Base-by-base conservation (phyloP, 2,888 invertebrate genomes). In the Orchesella flavescens region DNA sequence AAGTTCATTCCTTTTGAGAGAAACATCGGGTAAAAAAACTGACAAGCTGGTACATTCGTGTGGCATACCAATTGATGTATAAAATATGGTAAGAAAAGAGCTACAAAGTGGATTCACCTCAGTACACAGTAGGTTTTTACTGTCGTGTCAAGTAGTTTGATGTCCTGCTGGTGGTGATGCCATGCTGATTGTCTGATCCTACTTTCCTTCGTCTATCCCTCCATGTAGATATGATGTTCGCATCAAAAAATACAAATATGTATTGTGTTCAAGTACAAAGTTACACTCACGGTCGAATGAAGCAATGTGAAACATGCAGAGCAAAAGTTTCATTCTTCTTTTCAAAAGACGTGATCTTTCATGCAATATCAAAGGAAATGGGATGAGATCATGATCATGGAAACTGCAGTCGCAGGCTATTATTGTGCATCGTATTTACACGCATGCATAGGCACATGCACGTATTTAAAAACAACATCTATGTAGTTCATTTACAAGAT, bases 331-430 rank as follows among this genome's bases (percentile, higher is more conserved):
- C 34, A 34, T 59, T 34, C 13, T 80, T 21, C 7, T 71, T 23
- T 34, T 71, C 71, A 53, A 79, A 74, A 81, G 81, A 81, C 81
- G 81, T 81, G 81, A 81, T 81, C 81, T 81, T 63, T 81, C 81
- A 69, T 80, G 55, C 59, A 24, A 57, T 49, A 68, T 69, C 63
- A 75, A 34, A 66, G 59, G 23, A 81, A 81, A 81, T 81, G 68
- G 59, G 80, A 59, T 57, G 68, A 74, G 65, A 53, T 34, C 34
- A 34, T 34, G 34, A 7, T 34, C 3, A 34, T 34, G 34, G 3
- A 34, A 34, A 34, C 7, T 34, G 7, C 34, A 34, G 34, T 7
- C 34, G n/a, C n/a, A n/a, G n/a, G n/a, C n/a, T n/a, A n/a, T n/a
- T 34, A 34, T 34, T 4, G 34, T 34, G 34, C 34, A 34, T 34